Conservation (phyloP, 2,888 invertebrate genomes). For the Frankliniella fusca region DNA sequence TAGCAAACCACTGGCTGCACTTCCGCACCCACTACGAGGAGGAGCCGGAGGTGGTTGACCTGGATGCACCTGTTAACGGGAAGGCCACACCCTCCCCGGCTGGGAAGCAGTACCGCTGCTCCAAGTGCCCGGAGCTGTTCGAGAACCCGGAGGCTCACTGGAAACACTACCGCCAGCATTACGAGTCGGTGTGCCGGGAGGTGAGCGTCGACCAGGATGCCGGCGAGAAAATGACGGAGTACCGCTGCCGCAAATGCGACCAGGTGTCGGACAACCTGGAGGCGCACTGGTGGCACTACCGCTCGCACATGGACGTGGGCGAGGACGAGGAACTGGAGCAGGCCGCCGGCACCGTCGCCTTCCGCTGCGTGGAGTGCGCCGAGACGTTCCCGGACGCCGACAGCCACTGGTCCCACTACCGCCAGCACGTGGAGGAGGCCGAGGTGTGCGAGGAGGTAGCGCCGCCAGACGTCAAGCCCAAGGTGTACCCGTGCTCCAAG, state of each 20-base stretch:
- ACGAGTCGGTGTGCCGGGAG: background rate
- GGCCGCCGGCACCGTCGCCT: background rate
- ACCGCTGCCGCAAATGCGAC: background rate
- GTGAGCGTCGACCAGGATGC: background rate
- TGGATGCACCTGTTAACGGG: background rate
- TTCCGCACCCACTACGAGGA: background rate
- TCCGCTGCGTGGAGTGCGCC: background rate
- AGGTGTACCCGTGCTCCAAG: background rate
- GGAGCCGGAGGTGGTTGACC: background rate
- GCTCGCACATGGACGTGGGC: background rate
- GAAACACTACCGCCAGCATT: background rate
- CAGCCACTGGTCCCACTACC: background rate
- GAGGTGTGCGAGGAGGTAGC: background rate
- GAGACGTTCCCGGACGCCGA: background rate
- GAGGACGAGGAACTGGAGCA: background rate
- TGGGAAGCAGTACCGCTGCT: background rate
- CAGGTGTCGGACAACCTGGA: background rate
- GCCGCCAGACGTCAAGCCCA: background rate
- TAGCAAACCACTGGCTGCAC: background rate
- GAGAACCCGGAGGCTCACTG: background rate
- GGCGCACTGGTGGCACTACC: background rate
- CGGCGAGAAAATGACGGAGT: background rate
- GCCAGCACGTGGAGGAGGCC: background rate
- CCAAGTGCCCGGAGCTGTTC: background rate
- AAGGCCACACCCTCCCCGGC: background rate